Evolutionary conservation across 2,888 invertebrate species (phyloP).

Genomic region (Stenolophus ochropezus): DNA sequence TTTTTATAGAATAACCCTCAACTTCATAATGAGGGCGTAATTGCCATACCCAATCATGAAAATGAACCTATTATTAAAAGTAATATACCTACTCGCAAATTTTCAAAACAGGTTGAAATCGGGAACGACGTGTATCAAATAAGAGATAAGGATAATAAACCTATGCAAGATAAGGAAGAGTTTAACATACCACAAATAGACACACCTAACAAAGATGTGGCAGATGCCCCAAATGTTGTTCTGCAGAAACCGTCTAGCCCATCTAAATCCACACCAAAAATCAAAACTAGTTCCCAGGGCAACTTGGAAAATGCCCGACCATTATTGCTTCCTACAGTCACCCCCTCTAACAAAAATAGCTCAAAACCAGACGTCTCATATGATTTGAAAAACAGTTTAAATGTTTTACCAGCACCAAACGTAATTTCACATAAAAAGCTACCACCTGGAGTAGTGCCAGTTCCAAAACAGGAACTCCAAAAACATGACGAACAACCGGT

Average conservation of each 20-base stretch:
- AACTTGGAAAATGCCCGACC: conserved; percentile 65
- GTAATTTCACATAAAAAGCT: conserved; percentile 63
- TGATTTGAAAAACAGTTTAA: conserved; percentile 64
- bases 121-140: conserved; percentile 60
- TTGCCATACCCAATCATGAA: conserved; percentile 24
- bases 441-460: conserved; percentile 70
- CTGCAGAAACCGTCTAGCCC: conserved; percentile 48
- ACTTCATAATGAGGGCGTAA: conserved; percentile 8
- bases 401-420: conserved; percentile 68
- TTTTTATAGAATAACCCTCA: conserved; percentile 29
- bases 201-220: conserved; percentile 44
- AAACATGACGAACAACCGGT: conserved; percentile 63
- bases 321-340: conserved; percentile 67
- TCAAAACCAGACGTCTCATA: conserved; percentile 24
- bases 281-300: conserved; percentile 26
- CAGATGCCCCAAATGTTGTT: conserved; percentile 41
- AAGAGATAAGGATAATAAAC: conserved; percentile 50
- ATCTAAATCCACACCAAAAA: conserved; percentile 58
- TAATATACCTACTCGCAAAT: conserved; percentile 43
- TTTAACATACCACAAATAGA: conserved; percentile 56
- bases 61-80: conserved; percentile 8
- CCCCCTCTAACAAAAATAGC: conserved; percentile 67
- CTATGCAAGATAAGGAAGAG: conserved; percentile 53
- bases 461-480: conserved; percentile 65
- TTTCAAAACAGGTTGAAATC: conserved; percentile 61